Conservation (phyloP, 2,888 invertebrate species). For the Napeogenes sylphis region DNA sequence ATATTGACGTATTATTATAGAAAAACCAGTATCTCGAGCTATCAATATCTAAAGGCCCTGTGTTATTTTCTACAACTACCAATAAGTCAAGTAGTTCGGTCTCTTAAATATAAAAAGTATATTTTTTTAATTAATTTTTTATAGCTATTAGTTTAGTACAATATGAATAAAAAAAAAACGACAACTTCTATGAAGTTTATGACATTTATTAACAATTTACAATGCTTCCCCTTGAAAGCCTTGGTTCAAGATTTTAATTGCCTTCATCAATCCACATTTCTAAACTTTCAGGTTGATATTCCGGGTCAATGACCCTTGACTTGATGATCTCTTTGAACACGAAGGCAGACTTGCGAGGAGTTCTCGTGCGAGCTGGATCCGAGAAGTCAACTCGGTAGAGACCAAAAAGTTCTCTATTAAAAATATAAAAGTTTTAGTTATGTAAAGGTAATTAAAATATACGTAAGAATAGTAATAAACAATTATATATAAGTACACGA, state of each 20-base stretch:
- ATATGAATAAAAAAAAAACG: too few species aligned
- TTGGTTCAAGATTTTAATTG: slow-evolving; percentile 1
- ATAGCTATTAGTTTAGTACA: too few species aligned
- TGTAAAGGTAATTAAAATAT: too few species aligned
- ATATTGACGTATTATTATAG: too few species aligned
- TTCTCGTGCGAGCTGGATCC: slow-evolving; percentile 78
- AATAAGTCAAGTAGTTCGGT: too few species aligned
- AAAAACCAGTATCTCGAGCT: too few species aligned
- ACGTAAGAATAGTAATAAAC: too few species aligned
- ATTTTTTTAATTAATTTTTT: too few species aligned
- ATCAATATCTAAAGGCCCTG: neutral
- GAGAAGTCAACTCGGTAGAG: slow-evolving; percentile 82
- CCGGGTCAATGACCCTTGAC: slow-evolving; percentile 55
- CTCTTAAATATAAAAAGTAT: too few species aligned
- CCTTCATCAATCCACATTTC: slow-evolving; percentile 35
- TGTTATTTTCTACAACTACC: neutral
- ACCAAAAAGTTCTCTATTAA: slow-evolving; percentile 81
- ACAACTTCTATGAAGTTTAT: too few species aligned
- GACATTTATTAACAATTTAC: too few species aligned
- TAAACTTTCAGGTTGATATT: slow-evolving; percentile 31
- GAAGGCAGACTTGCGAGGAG: slow-evolving; percentile 79
- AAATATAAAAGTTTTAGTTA: slow-evolving; percentile 11
- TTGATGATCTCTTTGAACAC: slow-evolving; percentile 76
- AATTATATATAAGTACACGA: neutral
- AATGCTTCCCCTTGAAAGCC: neutral